Base-by-base conservation (phyloP, 2,888 invertebrate species). In the Dryadula phaetusa region DNA sequence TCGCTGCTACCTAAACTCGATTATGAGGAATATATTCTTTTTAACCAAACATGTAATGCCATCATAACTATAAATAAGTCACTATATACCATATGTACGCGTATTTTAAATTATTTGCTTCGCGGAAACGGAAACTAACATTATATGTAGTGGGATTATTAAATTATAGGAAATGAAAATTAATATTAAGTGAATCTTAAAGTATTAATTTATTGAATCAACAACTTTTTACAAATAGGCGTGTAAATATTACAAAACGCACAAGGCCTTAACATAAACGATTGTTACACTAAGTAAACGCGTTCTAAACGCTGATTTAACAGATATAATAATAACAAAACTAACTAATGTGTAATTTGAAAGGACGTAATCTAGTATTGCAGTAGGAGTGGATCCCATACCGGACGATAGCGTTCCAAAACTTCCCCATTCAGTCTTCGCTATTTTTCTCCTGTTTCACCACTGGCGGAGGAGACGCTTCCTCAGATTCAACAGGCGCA, bases 291-390 rank as follows among this genome's bases (percentile, higher is more conserved):
- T 78, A 82, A 75, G 75, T 82, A 71, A 76, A 82, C 77, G 90
- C 92, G 92, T 92, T 92, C 88, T 89, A 86, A 92, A 92, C 92
- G 92, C 92, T 79, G 81, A 76, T 80, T 85, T 80, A 90, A 91
- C 90, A 82, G 82, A 81, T 77, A 79, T 84, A 84, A 83, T 79
- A 73, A 82, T 83, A 85, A 83, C 79, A 76, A 81, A 83, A 81
- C 79, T 84, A 82, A 77, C 75, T 85, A 86, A 76, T 82, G 83
- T 77, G 79, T 84, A 84, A 75, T 79, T 80, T 79, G 77, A 80
- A 81, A 84, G 92, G 92, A 92, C 92, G 92, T 91, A 88, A 88
- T 89, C 90, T 90, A 91, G 85, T 92, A 92, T 92, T 92, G 92
- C 92, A 84, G 85, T 89, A 91, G 91, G 81, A 72, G 49, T 62